These are phyloP conservation scores for Agrochola lota DNA, from an alignment of 2,888 invertebrate species.

Conservation along the genomic window DNA sequence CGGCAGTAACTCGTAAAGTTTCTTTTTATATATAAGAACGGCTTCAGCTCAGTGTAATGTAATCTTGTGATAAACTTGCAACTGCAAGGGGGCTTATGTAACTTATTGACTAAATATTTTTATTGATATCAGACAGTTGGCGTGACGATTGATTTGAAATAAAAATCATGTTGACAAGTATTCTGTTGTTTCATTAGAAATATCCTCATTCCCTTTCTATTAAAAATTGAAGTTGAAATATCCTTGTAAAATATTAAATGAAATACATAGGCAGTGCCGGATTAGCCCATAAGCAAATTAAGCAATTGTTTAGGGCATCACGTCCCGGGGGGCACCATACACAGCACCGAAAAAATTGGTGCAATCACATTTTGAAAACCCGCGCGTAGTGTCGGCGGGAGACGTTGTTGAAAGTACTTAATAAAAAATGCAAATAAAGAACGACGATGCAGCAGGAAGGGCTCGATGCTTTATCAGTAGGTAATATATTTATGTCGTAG, in stretches of 20 bases:
- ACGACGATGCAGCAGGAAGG: no score
- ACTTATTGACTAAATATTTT: constrained; percentile 57
- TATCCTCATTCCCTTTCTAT: neutral
- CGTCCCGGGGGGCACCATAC: no score
- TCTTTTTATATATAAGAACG: constrained; percentile 27
- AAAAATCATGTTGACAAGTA: constrained; percentile 63
- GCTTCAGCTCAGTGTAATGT: constrained; percentile 52
- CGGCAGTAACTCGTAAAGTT: constrained; percentile 26
- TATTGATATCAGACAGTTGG: constrained; percentile 55
- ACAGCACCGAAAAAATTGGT: no score
- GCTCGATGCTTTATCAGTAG: no score
- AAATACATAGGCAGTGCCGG: no score
- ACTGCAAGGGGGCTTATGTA: constrained; percentile 59
- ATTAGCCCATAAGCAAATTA: no score
- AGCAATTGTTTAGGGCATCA: no score
- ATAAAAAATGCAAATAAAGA: no score
- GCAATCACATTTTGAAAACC: no score
- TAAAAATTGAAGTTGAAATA: neutral
- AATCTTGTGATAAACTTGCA: constrained; percentile 60
- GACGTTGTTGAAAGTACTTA: no score
- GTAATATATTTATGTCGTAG: no score
- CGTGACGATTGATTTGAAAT: constrained; percentile 63
- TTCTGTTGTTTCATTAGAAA: constrained; percentile 51
- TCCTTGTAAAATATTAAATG: neutral
- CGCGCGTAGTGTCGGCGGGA: no score